Percentiles rank a stretch among this genome's conserved stretches.
phyloP scores from a whole-genome alignment of 1,140 invertebrate genomes.

The Ctenoplectra terminalis region DNA sequence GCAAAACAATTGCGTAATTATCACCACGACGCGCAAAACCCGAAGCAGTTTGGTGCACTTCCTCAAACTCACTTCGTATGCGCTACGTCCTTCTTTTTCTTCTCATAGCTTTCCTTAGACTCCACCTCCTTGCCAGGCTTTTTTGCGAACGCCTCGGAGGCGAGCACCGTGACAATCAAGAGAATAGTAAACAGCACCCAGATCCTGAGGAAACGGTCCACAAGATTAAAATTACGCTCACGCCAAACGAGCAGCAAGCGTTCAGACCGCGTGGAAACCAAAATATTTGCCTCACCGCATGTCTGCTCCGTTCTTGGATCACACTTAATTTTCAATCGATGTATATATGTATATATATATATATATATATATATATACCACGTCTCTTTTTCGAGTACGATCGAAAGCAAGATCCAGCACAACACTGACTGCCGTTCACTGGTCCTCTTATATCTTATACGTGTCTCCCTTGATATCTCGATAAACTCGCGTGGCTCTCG shows the following conservation, averaged over 20 bases:
- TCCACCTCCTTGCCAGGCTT: constrained; percentile 49
- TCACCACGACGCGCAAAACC: too few species aligned
- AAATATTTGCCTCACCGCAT: constrained; percentile 58
- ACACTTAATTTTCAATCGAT: too few species aligned
- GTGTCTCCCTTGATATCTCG: constrained; percentile 57
- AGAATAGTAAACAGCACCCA: constrained; percentile 52
- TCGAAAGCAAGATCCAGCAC: constrained; percentile 15
- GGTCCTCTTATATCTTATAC: constrained; percentile 58
- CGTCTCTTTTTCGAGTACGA: not conserved
- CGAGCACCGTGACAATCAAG: constrained; percentile 47
- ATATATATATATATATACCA: not conserved
- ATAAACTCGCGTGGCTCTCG: constrained; percentile 39
- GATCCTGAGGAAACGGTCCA: constrained; percentile 39
- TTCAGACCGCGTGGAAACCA: not conserved
- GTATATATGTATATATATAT: too few species aligned
- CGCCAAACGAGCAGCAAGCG: too few species aligned
- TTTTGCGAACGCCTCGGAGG: constrained; percentile 46
- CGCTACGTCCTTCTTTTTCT: constrained; percentile 31
- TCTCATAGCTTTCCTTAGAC: not conserved
- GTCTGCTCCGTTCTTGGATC: not conserved
- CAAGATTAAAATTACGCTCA: not conserved
- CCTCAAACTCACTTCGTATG: constrained; percentile 53
- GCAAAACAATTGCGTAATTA: constrained; percentile 23
- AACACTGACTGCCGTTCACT: constrained; percentile 40
- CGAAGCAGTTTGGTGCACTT: not conserved